phyloP scores from a whole-genome alignment of 2,113 vertebrate species.

The Ceyx cyanopectus region DNA sequence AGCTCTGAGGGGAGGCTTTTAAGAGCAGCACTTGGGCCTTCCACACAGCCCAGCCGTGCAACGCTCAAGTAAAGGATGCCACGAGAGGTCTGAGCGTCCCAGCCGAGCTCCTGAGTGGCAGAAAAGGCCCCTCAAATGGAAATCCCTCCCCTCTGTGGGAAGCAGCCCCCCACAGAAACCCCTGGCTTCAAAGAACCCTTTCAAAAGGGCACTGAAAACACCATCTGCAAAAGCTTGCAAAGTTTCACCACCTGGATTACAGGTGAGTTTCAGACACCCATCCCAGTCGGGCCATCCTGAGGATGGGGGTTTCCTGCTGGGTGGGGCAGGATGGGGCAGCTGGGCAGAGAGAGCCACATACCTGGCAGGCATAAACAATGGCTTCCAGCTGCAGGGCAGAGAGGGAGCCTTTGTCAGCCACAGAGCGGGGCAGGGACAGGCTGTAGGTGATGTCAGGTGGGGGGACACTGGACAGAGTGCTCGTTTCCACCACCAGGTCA shows the following conservation, averaged over 20 bases:
- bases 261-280: not conserved
- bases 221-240: not conserved
- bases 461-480: conserved; percentile 95
- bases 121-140: not conserved
- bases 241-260: not conserved
- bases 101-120: not conserved
- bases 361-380: conserved; percentile 97
- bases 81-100: accelerated
- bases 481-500: conserved; percentile 96
- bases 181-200: not conserved
- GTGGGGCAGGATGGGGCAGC: accelerated
- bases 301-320: not conserved
- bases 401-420: conserved; percentile 81
- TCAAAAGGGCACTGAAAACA: not conserved
- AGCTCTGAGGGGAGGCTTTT: not conserved
- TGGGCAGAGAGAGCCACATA: conserved; percentile 42
- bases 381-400: conserved; percentile 97
- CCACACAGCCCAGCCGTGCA: accelerated
- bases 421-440: conserved; percentile 83
- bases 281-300: too few species aligned
- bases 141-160: not conserved
- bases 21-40: not conserved
- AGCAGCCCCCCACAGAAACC: not conserved
- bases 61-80: accelerated
- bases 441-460: conserved; percentile 94